Evolutionary conservation across 2,888 invertebrate species (phyloP), one percentile per base, ranked within the genome.

Genomic region (Chaitophorus viminalis): DNA sequence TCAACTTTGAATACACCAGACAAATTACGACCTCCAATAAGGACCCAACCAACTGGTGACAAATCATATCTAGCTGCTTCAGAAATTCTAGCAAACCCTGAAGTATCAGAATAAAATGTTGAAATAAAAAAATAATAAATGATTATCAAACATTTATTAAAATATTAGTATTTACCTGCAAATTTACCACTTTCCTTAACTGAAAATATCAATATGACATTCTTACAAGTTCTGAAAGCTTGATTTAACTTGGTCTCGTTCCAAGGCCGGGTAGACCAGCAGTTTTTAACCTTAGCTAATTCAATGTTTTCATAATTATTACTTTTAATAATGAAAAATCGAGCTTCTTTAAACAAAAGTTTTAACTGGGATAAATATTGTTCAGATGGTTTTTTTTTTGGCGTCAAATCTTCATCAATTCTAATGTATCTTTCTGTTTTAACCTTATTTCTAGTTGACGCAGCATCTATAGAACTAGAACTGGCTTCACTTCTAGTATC

Each of bases 171-270:
- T 65, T 81, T 87, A 0, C 98, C 98, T 91, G 96, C 95, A 92
- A 96, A 96, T 92, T 97, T 97, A 74, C 98, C 99, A 92, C 98
- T 99, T 93, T 99, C 99, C 92, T 98, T 98, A 0, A 99, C 99
- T 87, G 99, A 99, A 93, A 98, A 99, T 91, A 99, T 95, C 84
- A 99, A 93, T 89, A 99, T 93, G 14, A 99, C 98, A 93, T 99
- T 99, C 91, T 97, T 94, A 54, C 96, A 95, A 91, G 98, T 98
- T 91, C 95, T 94, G 91, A 95, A 98, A 0, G 99, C 98, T 92
- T 97, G 96, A 92, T 98, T 99, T 83, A 99, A 93, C 92, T 98
- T 97, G 1, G 96, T 95, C 93, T 99, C 99, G 92, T 99, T 99
- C 91, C 98, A 97, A 5, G 98, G 98, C 88, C 98, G 94, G 5